A percentile compares a stretch with the other conserved stretches of the same genome.
phyloP scores from a whole-genome alignment of 1,140 invertebrate genomes.

The Listronotus bonariensis region DNA sequence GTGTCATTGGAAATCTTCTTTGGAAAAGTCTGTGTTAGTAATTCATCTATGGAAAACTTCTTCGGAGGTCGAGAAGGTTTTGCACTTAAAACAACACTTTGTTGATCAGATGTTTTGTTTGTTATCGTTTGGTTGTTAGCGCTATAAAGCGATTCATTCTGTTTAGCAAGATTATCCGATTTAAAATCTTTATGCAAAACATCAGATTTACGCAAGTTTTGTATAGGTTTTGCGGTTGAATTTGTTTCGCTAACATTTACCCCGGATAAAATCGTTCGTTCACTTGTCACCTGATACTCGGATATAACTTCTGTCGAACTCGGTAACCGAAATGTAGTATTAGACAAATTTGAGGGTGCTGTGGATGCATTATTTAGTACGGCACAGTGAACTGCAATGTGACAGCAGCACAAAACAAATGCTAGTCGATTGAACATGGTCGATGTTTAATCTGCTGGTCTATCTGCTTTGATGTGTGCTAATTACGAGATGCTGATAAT shows the following conservation, averaged over 20 bases:
- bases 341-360: too few species aligned
- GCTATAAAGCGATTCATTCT: background rate
- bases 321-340: background rate
- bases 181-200: background rate
- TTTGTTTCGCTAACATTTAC: too few species aligned
- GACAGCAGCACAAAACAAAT: slow-evolving; percentile 23
- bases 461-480: slow-evolving; percentile 28
- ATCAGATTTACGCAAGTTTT: background rate
- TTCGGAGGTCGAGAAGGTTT: background rate
- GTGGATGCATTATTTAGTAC: background rate
- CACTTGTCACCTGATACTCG: too few species aligned
- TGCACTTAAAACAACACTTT: background rate
- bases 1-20: slow-evolving; percentile 55
- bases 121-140: background rate
- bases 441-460: slow-evolving; percentile 23
- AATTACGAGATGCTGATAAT: slow-evolving; percentile 23
- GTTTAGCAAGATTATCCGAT: background rate
- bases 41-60: slow-evolving; percentile 44
- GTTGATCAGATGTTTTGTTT: too few species aligned
- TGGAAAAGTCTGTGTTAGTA: slow-evolving; percentile 47
- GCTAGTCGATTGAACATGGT: slow-evolving; percentile 25
- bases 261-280: too few species aligned
- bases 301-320: too few species aligned
- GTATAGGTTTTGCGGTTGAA: too few species aligned
- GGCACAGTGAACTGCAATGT: slow-evolving; percentile 10